Conservation (phyloP, 1,140 invertebrate genomes). For the Drosophila nikananu region DNA sequence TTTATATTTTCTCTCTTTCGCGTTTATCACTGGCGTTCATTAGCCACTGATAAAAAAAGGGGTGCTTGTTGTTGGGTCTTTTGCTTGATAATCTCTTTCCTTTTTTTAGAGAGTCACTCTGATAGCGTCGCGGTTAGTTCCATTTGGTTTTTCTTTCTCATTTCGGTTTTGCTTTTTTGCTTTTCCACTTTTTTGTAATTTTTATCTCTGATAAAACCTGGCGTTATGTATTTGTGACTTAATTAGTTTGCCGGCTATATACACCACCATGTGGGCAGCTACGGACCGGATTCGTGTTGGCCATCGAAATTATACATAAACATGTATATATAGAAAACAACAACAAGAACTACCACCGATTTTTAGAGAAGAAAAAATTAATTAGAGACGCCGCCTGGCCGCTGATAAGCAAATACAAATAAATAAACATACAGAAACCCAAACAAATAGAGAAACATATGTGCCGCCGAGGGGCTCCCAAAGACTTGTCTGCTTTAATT, state of each 20-base stretch:
- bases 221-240: slow-evolving; percentile 79
- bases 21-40: slow-evolving; percentile 66
- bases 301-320: slow-evolving; percentile 26
- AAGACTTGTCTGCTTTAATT: slow-evolving; percentile 24
- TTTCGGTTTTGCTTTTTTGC: slow-evolving; percentile 24
- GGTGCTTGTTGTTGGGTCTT: slow-evolving; percentile 37
- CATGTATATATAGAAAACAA: neutral
- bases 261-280: slow-evolving; percentile 52
- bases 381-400: slow-evolving; percentile 65
- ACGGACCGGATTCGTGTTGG: slow-evolving; percentile 61
- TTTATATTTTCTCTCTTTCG: slow-evolving; percentile 11
- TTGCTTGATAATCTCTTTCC: slow-evolving; percentile 56
- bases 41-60: slow-evolving; percentile 66
- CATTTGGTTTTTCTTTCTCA: slow-evolving; percentile 33
- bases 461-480: slow-evolving; percentile 6
- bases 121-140: slow-evolving; percentile 50
- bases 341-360: slow-evolving; percentile 21
- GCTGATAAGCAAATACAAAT: slow-evolving; percentile 76
- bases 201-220: slow-evolving; percentile 75
- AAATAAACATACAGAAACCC: slow-evolving; percentile 54
- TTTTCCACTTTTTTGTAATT: slow-evolving; percentile 35
- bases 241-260: slow-evolving; percentile 70
- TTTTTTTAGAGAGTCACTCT: slow-evolving; percentile 25
- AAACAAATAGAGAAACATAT: slow-evolving; percentile 44
- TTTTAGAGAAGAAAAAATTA: slow-evolving; percentile 64